Evolutionary conservation across 2,888 invertebrate genomes (phyloP).

Genomic region (Drosophila vallismaia): DNA sequence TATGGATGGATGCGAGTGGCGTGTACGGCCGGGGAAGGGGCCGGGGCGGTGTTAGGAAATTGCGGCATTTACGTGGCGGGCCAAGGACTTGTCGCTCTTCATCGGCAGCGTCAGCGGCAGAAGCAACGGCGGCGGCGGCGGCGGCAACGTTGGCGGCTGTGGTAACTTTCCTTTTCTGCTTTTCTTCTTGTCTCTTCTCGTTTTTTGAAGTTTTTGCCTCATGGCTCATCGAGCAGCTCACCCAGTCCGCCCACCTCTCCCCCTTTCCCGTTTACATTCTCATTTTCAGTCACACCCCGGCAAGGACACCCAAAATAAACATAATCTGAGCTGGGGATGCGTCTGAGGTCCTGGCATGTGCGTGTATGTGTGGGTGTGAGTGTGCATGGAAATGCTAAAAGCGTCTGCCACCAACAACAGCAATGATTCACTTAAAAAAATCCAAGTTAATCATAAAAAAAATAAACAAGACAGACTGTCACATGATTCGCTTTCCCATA

Average conservation of each 20-base stretch:
- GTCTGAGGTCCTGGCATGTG: constrained; percentile 13
- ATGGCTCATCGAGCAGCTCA: constrained; percentile 74
- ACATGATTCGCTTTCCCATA: background rate
- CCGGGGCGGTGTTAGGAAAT: constrained; percentile 24
- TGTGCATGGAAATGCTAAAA: constrained; percentile 71
- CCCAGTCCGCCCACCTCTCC: constrained; percentile 24
- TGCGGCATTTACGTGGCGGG: constrained; percentile 47
- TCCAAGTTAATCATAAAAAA: background rate
- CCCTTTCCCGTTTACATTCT: constrained; percentile 8
- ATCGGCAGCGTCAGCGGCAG: constrained; percentile 11
- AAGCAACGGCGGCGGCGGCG: background rate
- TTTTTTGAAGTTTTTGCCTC: constrained; percentile 63
- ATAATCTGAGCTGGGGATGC: constrained; percentile 63
- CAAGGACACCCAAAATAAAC: constrained; percentile 69
- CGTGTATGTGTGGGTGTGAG: constrained; percentile 45
- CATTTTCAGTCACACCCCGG: constrained; percentile 24
- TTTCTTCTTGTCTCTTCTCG: constrained; percentile 29
- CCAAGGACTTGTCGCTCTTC: constrained; percentile 42
- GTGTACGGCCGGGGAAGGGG: constrained; percentile 7
- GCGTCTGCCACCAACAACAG: constrained; percentile 58
- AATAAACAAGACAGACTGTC: constrained; percentile 1
- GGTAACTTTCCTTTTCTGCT: constrained; percentile 17
- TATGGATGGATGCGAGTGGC: constrained; percentile 41
- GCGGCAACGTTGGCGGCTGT: background rate
- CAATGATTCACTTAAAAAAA: constrained; percentile 11